Base-by-base conservation (phyloP, 2,888 invertebrate species). In the Coecobrya sp. region DNA sequence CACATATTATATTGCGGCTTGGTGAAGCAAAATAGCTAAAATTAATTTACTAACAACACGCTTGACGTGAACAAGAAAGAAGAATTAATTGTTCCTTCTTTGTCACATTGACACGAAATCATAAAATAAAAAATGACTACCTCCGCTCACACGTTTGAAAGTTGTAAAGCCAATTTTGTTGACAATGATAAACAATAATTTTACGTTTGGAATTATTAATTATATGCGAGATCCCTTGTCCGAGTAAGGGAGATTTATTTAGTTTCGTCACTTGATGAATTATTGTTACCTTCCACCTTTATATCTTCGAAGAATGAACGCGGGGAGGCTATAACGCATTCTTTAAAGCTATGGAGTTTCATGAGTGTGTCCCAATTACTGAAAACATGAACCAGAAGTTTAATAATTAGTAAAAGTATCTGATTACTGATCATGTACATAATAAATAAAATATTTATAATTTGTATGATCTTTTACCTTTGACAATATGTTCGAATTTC, bases 221-320 rank as follows among this genome's bases (percentile, higher is more conserved):
- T 36, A 19, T 36, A 19, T 86, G 36, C 87, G 91, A 91, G 82
- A 87, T 91, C 87, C 62, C 0, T 42, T 81, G 65, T 36, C 36
- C 7, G 36, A 36, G 7, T 36, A 30, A 68, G 2, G n/a, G 2
- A 13, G 25, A 19, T 81, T 87, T 45, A 91, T 42, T 91, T 91
- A 16, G 68, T 22, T 30, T 91, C 91, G 62, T 91, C 91, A 22
- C 84, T 59, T n/a, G 91, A 91, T 3, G 93, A 93, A 52, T 81
- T 79, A 22, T 36, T 68, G 42, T 25, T 22, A 0, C 70, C 55
- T 30, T 84, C 86, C 13, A 59, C 86, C 82, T 93, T 93, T 16
- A 93, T 87, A 79, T 93, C 93, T 42, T 93, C 93, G 45, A 93
- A 93, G 27, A 93, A 93, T 11, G 93, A 82, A 13, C 91, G 62